Evolutionary conservation across 2,113 vertebrate genomes (phyloP), one percentile per base, ranked within the genome.

Genomic region (Platysteira castanea): DNA sequence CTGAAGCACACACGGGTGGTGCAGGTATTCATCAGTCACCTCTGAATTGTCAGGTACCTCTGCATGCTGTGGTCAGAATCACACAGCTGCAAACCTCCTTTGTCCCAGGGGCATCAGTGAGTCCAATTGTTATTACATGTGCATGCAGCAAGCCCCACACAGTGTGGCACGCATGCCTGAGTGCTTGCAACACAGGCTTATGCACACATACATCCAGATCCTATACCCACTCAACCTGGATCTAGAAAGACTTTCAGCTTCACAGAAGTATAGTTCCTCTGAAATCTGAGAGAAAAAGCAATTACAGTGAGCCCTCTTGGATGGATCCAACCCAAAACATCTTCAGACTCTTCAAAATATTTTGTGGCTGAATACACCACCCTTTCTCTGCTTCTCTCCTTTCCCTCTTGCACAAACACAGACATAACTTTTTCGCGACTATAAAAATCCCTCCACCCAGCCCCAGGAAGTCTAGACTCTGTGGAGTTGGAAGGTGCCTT

Each of bases 121-220:
- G 24, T 31, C 35, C 64, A 64, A 67, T 46, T 28, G 56, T 28
- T 64, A 17, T n/a, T 26, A 13, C 8, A 2, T 6, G 27, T 41
- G 47, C 39, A 21, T 35, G 22, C 77, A 77, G 39, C 39, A 77
- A 52, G n/a, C 28, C 57, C 42, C 22, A 6, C 18, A 24, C 37
- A 22, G 47, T 16, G 23, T 46, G 46, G 20, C 35, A 31, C 21
- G 46, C 7, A 16, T 33, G 53, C 23, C 24, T n/a, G 8, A 42
- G 23, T 63, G 52, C 44, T 93, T 80, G 80, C 35, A 84, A 37
- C 76, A 52, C 42, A 17, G 56, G 17, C 8, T 61, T 54, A 15
- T 11, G 42, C 23, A 22, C 11, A 3, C 19, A 12, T 22, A 15
- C 0, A 0, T 41, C 57, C 69, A 42, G n/a, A 64, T 87, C 78